Percentiles rank a stretch among this genome's conserved stretches.
Evolutionary conservation across 1,140 invertebrate genomes (phyloP).

Genomic region (Hyphantria cunea): DNA sequence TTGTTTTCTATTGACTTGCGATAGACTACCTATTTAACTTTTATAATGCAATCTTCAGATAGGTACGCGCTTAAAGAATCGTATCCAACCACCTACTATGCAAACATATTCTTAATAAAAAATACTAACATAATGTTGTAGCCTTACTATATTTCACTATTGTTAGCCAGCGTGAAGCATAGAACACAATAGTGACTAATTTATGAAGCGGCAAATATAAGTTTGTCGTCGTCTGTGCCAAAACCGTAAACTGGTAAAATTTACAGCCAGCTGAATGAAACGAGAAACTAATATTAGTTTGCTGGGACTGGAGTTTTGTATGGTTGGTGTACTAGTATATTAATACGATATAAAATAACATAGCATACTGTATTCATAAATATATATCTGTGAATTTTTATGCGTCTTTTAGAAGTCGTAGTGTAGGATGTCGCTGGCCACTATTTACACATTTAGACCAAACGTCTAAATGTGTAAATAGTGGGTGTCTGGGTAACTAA

Average conservation of each 20-base stretch:
- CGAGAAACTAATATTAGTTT: slow-evolving; percentile 62
- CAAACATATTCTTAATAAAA: slow-evolving; percentile 20
- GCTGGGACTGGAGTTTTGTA: slow-evolving; percentile 37
- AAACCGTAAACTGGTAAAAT: slow-evolving; percentile 59
- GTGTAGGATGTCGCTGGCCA: too few relatives aligned
- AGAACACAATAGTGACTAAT: slow-evolving; percentile 34
- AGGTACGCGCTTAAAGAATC: slow-evolving; percentile 2
- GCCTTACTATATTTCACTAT: not conserved
- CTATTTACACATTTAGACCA: too few relatives aligned
- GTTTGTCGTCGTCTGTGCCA: slow-evolving; percentile 53
- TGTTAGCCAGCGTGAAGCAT: slow-evolving; percentile 22
- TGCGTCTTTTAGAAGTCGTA: too few relatives aligned
- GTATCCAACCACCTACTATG: slow-evolving; percentile 10
- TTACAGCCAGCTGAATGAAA: slow-evolving; percentile 57
- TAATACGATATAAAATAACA: slow-evolving; percentile 5
- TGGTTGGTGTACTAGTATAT: slow-evolving; percentile 1
- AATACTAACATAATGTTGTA: not conserved
- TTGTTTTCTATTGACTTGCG: too few relatives aligned
- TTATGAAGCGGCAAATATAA: slow-evolving; percentile 45
- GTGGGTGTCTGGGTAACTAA: too few relatives aligned
- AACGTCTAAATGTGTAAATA: too few relatives aligned
- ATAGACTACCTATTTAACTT: too few relatives aligned
- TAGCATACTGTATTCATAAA: not conserved
- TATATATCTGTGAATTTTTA: not conserved
- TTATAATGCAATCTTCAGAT: not conserved